Conservation (phyloP, 2,113 vertebrate species). For the Thomomys bottae region DNA sequence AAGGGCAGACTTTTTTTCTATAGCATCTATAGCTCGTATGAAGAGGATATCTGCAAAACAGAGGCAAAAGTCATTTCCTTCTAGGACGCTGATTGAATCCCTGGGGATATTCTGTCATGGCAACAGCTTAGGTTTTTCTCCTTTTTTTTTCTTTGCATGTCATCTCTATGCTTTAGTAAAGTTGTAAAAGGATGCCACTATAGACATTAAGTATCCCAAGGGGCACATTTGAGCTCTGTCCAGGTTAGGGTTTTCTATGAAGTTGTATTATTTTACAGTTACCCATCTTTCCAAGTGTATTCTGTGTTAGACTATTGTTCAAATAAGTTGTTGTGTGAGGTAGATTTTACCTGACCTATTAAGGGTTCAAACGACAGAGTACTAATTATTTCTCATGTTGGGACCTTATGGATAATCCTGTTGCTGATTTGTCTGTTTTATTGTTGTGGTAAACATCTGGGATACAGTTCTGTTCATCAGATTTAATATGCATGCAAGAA, state of each 20-base stretch:
- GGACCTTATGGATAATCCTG: conserved; percentile 94
- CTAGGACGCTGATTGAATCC: conserved; percentile 76
- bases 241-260: conserved; percentile 88
- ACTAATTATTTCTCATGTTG: conserved; percentile 92
- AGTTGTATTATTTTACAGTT: conserved; percentile 89
- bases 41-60: conserved; percentile 88
- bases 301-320: conserved; percentile 95
- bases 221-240: conserved; percentile 91
- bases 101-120: conserved; percentile 90
- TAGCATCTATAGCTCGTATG: conserved; percentile 67
- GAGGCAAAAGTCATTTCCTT: conserved; percentile 83
- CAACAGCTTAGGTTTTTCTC: conserved; percentile 85
- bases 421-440: conserved; percentile 93
- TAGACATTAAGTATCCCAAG: conserved; percentile 88
- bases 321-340: conserved; percentile 92
- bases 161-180: conserved; percentile 87
- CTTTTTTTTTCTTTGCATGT: conserved; percentile 86
- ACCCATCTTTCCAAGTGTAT: conserved; percentile 95
- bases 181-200: conserved; percentile 88
- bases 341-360: conserved; percentile 90
- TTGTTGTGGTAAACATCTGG: conserved; percentile 93
- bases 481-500: conserved; percentile 97
- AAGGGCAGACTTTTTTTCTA: conserved; percentile 73
- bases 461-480: conserved; percentile 97
- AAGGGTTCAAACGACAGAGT: conserved; percentile 91